Evolutionary conservation across 2,113 vertebrate genomes (phyloP), one percentile per base, ranked within the genome.

Genomic region (Bambusicola thoracicus): DNA sequence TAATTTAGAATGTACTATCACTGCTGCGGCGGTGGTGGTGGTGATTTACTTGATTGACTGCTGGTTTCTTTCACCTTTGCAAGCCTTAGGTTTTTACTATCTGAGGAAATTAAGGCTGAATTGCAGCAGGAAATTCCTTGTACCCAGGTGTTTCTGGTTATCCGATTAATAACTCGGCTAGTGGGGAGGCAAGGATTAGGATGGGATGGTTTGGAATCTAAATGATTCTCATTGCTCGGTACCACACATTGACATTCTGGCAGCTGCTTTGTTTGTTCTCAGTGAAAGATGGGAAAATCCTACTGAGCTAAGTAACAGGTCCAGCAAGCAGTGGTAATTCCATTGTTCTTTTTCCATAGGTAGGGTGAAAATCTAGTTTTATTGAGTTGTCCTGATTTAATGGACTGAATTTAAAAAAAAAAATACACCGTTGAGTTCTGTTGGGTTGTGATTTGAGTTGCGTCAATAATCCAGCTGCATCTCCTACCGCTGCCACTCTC

Each of bases 131-230:
- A 98, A 98, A 98, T 98, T 98, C 98, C 97, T 97, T 98, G 98
- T 98, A 97, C 85, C 95, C 98, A 98, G 98, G 98, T 98, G 98
- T 98, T 98, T 98, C 97, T 98, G 97, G 98, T 98, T 98, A 98
- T 97, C 97, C 89, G 2, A 41, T 46, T 96, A 97, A 97, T 98
- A 97, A 94, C 96, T 80, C 41, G 91, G 96, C 97, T 81, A 93
- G 89, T 91, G 84, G 95, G 96, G 96, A 96, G 83, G 91, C 48
- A 3, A 93, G 95, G 96, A 90, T 96, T 96, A 97, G 94, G 96
- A 97, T 94, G 93, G 86, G 96, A 87, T 94, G 94, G 95, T 94
- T 97, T 96, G 94, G 93, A 96, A 96, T 97, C 96, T 89, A 87
- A 94, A 95, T 96, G 94, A 96, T 95, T 89, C 95, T 95, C 91